phyloP scores from a whole-genome alignment of 92 coral and sea anemone species.

The Phymanthus crucifer region DNA sequence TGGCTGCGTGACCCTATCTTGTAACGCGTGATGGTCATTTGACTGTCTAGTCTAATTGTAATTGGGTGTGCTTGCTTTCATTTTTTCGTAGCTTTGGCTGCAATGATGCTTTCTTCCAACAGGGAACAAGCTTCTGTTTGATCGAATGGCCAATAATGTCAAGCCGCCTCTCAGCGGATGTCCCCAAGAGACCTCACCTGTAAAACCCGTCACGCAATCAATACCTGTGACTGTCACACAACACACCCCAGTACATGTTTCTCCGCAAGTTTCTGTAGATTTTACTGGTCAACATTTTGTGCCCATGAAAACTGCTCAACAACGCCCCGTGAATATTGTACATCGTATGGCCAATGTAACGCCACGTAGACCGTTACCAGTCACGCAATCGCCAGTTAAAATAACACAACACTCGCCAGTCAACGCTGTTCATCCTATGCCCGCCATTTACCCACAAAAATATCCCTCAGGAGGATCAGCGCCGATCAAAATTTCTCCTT shows the following conservation, averaged over 20 bases:
- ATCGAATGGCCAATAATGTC: constrained; percentile 41
- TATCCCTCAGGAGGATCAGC: constrained; percentile 20
- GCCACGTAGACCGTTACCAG: constrained; percentile 13
- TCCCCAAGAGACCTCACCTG: constrained; percentile 23
- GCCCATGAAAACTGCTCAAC: constrained; percentile 12
- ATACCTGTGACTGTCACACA: constrained; percentile 41
- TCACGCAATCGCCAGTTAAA: constrained; percentile 18
- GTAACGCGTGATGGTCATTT: not conserved
- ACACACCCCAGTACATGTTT: constrained; percentile 12
- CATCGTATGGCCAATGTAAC: constrained; percentile 18
- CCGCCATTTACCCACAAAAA: constrained; percentile 21
- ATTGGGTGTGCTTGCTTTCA: constrained; percentile 33
- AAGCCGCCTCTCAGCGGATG: constrained; percentile 18
- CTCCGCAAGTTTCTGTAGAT: constrained; percentile 14
- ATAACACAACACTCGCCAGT: constrained; percentile 25
- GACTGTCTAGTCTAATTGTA: constrained; percentile 21
- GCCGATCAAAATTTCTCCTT: constrained; percentile 11
- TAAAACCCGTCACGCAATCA: constrained; percentile 36
- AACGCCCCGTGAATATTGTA: not conserved
- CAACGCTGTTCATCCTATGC: constrained; percentile 18
- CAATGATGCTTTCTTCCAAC: constrained; percentile 59
- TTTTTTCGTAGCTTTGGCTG: constrained; percentile 61
- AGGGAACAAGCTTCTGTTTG: constrained; percentile 50
- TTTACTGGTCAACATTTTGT: constrained; percentile 13
- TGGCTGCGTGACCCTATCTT: not conserved